Evolutionary conservation across 2,888 invertebrate genomes (phyloP), one percentile per base, ranked within the genome.

Genomic region (Blastobasis lacticolella): DNA sequence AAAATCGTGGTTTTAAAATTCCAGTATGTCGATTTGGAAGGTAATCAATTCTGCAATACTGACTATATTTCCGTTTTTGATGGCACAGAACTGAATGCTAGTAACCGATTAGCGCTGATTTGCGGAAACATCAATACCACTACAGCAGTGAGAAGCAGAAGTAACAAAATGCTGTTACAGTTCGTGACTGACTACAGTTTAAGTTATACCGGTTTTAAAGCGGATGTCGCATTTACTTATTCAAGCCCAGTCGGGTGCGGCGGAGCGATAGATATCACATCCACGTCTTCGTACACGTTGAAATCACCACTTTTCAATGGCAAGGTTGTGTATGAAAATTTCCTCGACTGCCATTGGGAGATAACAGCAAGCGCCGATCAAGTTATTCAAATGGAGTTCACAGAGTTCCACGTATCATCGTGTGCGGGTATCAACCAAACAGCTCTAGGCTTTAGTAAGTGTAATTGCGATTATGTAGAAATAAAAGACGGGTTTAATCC

Each of bases 331-430:
- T 94, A 94, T 67, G 92, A 92, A 57, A 75, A 89, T 43, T 83
- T 90, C 59, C 83, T 95, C 61, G 93, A 95, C 61, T 97, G 97
- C 68, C 86, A 90, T 48, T 97, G 96, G 94, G 75, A 79, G 5
- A 83, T 97, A 44, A 79, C 73, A 48, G 92, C 92, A 0, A 87
- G 90, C 0, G 66, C 67, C 1, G 92, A 91, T 50, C 89, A 92
- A 58, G 83, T 91, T 5, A 83, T 96, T 2, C 88, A 88, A 65
- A 73, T 96, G 1, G 86, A 90, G 51, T 88, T 93, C 49, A 76
- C 75, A 37, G 75, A 83, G 8, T 79, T 92, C 47, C 89, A 91
- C 61, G 64, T 92, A 41, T 81, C 89, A n/a, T 69, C 85, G 1
- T 88, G 89, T 57, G 52, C 57, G 40, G 71, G 76, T 52, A 65